Evolutionary conservation across 2,888 invertebrate genomes (phyloP).

Genomic region (Epirrhoe alternata): DNA sequence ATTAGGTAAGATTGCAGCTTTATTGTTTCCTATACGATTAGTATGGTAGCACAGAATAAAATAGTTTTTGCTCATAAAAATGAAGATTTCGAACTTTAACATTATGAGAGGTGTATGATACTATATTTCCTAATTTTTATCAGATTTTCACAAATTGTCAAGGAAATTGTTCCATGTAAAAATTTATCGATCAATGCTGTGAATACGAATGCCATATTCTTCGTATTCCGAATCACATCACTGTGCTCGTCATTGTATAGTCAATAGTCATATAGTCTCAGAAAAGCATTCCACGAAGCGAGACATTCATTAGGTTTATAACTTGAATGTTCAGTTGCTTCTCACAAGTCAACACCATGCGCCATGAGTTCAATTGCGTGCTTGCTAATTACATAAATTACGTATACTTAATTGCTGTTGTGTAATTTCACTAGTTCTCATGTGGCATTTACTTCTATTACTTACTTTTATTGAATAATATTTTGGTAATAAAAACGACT

Average conservation of each 20-base stretch:
- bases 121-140: no score
- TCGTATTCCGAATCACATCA: no score
- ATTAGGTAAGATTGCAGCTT: constrained; percentile 48
- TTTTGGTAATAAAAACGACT: no score
- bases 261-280: not conserved
- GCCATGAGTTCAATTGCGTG: constrained; percentile 44
- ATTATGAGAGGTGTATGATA: not conserved
- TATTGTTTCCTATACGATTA: constrained; percentile 46
- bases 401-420: constrained; percentile 28
- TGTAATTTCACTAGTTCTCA: constrained; percentile 31
- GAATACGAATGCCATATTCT: no score
- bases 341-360: constrained; percentile 27
- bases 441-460: constrained; percentile 10
- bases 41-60: not conserved
- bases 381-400: constrained; percentile 44
- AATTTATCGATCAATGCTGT: no score
- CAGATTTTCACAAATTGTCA: no score
- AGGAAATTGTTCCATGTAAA: no score
- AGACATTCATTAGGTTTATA: constrained; percentile 8
- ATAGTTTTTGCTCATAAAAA: not conserved
- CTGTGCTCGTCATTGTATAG: no score
- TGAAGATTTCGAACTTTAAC: not conserved
- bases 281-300: not conserved
- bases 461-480: not conserved
- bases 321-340: constrained; percentile 18